Conservation (phyloP, 1,140 invertebrate species). For the Drosophila nikananu region DNA sequence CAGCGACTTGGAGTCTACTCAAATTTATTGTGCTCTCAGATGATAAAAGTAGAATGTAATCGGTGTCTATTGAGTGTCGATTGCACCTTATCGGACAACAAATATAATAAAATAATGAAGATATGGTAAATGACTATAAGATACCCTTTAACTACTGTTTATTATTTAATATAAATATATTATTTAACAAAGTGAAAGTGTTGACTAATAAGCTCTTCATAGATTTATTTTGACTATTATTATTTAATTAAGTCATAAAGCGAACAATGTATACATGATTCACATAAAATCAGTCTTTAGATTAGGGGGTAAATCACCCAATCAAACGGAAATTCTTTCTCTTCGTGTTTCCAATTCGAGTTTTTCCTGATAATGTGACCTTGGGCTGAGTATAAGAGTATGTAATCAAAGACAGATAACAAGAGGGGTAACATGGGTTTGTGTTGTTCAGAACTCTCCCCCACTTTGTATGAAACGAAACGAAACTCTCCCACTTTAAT, state of each 20-base stretch:
- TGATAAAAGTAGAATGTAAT: conserved; percentile 7
- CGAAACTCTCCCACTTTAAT: conserved; percentile 16
- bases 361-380: not conserved
- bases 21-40: not conserved
- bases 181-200: no score
- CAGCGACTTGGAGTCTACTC: conserved; percentile 1
- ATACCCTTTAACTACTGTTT: not conserved
- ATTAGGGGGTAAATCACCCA: conserved; percentile 14
- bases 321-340: conserved; percentile 16
- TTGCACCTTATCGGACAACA: conserved; percentile 5
- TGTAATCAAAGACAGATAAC: conserved; percentile 16
- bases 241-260: not conserved
- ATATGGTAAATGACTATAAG: not conserved
- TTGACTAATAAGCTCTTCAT: no score
- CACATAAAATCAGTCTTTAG: not conserved
- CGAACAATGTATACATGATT: not conserved
- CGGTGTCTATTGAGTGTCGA: not conserved
- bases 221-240: no score
- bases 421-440: conserved; percentile 8
- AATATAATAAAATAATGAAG: not conserved
- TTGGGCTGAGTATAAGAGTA: conserved; percentile 16
- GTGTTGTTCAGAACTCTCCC: conserved; percentile 28
- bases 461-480: conserved; percentile 2
- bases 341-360: not conserved
- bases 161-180: not conserved